Evolutionary conservation across 2,797 vertebrate genomes (phyloP).

Genomic region (Columba guinea): DNA sequence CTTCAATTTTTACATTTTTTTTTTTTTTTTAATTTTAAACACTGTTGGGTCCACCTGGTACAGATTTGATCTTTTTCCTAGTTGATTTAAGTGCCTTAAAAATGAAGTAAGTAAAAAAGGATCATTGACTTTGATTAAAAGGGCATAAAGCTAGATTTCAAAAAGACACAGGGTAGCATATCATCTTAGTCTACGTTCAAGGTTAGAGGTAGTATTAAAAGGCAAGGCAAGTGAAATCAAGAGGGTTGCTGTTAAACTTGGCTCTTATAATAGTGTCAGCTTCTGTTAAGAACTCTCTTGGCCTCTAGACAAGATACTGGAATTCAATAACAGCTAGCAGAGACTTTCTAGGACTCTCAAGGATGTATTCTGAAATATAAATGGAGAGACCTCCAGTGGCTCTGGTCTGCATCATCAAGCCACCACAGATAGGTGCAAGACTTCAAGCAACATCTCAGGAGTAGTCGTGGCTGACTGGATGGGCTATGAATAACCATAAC

Average conservation of each 20-base stretch:
- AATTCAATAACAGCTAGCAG: conserved; percentile 53
- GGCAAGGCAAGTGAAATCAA: conserved; percentile 45
- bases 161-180: background rate
- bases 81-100: conserved; percentile 14
- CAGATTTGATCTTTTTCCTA: background rate
- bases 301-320: conserved; percentile 54
- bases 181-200: conserved; percentile 31
- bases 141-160: conserved; percentile 3
- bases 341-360: conserved; percentile 65
- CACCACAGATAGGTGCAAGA: background rate
- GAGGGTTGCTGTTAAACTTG: conserved; percentile 45
- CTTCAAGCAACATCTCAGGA: background rate
- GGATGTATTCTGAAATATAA: conserved; percentile 21
- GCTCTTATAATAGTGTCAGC: background rate
- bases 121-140: background rate
- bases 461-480: background rate
- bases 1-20: background rate
- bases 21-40: background rate
- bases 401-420: conserved; percentile 17
- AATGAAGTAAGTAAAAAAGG: background rate
- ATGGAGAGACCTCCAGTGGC: conserved; percentile 56
- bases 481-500: conserved; percentile 21
- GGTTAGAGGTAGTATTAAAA: conserved; percentile 47
- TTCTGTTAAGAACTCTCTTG: conserved; percentile 49
- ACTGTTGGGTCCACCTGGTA: background rate